Base-by-base conservation (phyloP, 2,113 vertebrate species). In the Crypturellus undulatus region DNA sequence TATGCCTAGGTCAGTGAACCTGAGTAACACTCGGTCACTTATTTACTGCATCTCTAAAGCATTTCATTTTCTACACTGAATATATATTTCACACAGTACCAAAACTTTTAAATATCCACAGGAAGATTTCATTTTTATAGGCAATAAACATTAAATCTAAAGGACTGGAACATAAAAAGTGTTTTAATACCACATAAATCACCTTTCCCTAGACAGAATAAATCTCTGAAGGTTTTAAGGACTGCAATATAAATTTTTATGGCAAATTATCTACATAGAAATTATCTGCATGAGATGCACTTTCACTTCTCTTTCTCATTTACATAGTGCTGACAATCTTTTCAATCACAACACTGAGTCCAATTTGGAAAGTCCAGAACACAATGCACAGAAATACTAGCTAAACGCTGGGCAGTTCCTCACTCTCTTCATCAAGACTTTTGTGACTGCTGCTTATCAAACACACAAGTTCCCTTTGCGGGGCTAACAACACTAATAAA, bases 71-170 rank as follows among this genome's bases (percentile, higher is more conserved):
- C 96, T 95, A 96, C 97, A 89, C 78, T 92, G 97, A 97, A 97
- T 96, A 96, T 97, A 97, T 97, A 97, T 97, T 97, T 98, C 97
- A 95, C 91, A 97, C 85, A 97, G 96, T 96, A 97, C 97, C 97
- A 94, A 98, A 98, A 98, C 96, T 98, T 98, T 97, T 98, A 98
- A 98, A 98, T 98, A 98, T 98, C 98, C 97, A 97, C 97, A 97
- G 96, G 98, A 98, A 98, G 97, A 98, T 98, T 98, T 98, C 98
- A 97, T 97, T 98, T 98, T 98, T 98, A 98, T 98, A 98, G 98
- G 97, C 98, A 98, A 98, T 98, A 98, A 98, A 98, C 98, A 98
- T 98, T 98, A 98, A 98, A 98, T 98, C 98, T 98, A 98, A 98
- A 98, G 98, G 97, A 98, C 97, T 98, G 96, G 96, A 96, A 98